These are phyloP conservation scores for Micronisus gabar DNA, from an alignment of 2,113 vertebrate species.

Conservation along the genomic window DNA sequence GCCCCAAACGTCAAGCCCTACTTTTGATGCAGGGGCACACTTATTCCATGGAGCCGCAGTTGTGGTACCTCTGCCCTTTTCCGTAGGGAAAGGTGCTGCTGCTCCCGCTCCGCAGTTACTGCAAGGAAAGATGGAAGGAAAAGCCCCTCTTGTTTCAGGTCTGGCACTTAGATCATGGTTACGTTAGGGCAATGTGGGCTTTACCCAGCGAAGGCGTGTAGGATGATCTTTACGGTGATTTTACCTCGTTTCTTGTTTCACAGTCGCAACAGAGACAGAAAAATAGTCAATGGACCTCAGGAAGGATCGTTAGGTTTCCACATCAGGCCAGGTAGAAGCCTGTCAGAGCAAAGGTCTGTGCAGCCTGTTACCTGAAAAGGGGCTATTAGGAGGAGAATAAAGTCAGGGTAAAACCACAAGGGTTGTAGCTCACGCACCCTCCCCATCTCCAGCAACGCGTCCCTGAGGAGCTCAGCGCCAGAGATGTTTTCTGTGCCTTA, in stretches of 20 bases:
- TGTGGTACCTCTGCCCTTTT: background rate
- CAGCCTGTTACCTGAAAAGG: background rate
- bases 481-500: background rate
- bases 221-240: fast-evolving
- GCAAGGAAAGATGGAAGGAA: background rate
- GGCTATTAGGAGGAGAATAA: background rate
- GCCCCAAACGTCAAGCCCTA: background rate
- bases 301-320: background rate
- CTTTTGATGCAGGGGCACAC: background rate
- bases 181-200: fast-evolving
- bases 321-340: background rate
- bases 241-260: background rate
- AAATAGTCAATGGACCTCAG: background rate
- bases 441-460: background rate
- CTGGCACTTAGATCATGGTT: background rate
- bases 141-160: background rate
- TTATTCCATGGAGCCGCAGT: fast-evolving
- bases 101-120: background rate
- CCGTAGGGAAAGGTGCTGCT: background rate
- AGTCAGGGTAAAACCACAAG: background rate
- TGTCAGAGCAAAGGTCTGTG: background rate
- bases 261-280: background rate
- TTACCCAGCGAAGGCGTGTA: background rate
- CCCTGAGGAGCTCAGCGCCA: background rate
- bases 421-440: background rate